phyloP scores from a whole-genome alignment of 1,140 invertebrate genomes.

The Pseudomyrmex cubaensis region DNA sequence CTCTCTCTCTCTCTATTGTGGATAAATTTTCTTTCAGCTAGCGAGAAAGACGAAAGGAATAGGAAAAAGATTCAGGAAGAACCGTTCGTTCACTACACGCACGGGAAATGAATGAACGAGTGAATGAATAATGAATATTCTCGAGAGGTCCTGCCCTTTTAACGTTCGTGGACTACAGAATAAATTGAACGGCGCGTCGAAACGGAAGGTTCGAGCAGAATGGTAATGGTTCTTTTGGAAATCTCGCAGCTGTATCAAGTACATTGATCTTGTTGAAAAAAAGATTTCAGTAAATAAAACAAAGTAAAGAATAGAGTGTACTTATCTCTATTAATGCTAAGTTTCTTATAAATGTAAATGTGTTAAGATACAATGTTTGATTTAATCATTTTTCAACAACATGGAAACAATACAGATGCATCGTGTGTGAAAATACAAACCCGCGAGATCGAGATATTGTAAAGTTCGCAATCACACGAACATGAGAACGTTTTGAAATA shows the following conservation, averaged over 20 bases:
- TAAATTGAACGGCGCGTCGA: conserved; percentile 29
- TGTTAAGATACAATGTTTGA: not conserved
- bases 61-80: not conserved
- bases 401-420: not conserved
- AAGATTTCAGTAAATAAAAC: not conserved
- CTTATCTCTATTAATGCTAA: not conserved
- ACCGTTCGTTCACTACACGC: not conserved
- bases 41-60: not conserved
- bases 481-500: not conserved
- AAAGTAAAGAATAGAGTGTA: not conserved
- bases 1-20: conserved; percentile 43
- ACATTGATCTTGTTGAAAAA: not conserved
- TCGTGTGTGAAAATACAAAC: too few relatives aligned
- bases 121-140: conserved; percentile 39
- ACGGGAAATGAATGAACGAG: conserved; percentile 33
- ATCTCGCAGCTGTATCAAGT: not conserved
- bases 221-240: not conserved
- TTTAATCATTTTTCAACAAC: not conserved
- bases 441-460: too few relatives aligned
- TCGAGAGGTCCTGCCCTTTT: conserved; percentile 7
- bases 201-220: not conserved
- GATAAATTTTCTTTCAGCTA: conserved; percentile 27
- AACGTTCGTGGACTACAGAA: not conserved
- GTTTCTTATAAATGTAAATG: not conserved
- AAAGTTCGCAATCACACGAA: too few relatives aligned